Conservation (phyloP, 2,113 vertebrate species). For the Amia ocellicauda region DNA sequence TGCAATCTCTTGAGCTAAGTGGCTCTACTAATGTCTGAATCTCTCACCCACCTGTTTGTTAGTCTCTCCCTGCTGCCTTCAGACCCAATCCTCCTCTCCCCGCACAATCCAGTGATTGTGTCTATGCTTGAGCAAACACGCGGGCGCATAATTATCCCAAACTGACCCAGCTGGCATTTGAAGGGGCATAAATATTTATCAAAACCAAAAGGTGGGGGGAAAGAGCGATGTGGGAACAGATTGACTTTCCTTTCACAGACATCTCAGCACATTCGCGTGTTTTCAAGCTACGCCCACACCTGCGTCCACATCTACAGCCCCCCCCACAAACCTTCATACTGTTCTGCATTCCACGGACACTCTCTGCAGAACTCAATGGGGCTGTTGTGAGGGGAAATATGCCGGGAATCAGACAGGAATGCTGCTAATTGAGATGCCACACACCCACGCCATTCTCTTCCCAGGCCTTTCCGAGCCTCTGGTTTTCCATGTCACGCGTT, state of each 20-base stretch:
- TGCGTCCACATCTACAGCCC: slow-evolving; percentile 5
- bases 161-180: slow-evolving; percentile 3
- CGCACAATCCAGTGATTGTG: slow-evolving; percentile 1
- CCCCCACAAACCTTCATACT: background rate
- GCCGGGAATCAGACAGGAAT: slow-evolving; percentile 2
- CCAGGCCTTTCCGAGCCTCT: too few species aligned
- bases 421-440: background rate
- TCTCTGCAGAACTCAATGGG: slow-evolving; percentile 2
- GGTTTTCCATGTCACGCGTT: too few species aligned
- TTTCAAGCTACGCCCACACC: background rate
- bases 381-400: background rate
- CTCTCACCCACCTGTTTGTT: too few species aligned
- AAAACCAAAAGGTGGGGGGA: background rate
- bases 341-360: background rate
- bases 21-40: too few species aligned
- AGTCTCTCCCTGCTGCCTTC: too few species aligned
- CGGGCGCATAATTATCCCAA: slow-evolving; percentile 9
- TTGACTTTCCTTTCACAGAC: background rate
- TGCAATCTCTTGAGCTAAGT: too few species aligned
- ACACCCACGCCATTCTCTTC: background rate
- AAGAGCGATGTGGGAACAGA: background rate
- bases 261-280: slow-evolving; percentile 1
- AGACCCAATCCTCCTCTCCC: too few species aligned
- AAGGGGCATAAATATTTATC: slow-evolving; percentile 21
- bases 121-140: slow-evolving; percentile 2